Percentiles rank a stretch among this genome's conserved stretches.
Evolutionary conservation across 1,140 invertebrate genomes (phyloP).

Genomic region (Camponotus vicinus): DNA sequence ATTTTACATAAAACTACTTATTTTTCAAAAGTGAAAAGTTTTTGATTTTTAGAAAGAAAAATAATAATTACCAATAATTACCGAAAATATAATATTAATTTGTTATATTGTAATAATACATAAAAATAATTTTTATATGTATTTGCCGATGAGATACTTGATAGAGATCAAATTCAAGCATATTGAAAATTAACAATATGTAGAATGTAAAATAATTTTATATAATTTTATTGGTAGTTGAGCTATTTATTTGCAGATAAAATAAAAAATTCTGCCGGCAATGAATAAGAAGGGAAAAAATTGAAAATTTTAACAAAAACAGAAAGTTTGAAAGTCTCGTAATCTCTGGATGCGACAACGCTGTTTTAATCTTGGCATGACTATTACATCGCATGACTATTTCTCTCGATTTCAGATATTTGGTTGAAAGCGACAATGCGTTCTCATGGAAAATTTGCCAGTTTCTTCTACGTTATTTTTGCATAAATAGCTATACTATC

Average conservation of each 20-base stretch:
- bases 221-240: background rate
- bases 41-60: no score
- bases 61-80: background rate
- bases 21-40: background rate
- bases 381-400: slow-evolving; percentile 60
- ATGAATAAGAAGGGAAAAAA: background rate
- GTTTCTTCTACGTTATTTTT: slow-evolving; percentile 11
- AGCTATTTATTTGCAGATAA: background rate
- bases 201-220: background rate
- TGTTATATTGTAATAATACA: background rate
- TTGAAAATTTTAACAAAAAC: slow-evolving; percentile 68
- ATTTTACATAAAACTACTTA: background rate
- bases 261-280: background rate
- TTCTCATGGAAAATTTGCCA: slow-evolving; percentile 48
- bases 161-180: background rate
- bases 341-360: slow-evolving; percentile 11
- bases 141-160: background rate
- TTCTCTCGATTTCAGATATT: slow-evolving; percentile 47
- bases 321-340: slow-evolving; percentile 70
- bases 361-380: slow-evolving; percentile 76
- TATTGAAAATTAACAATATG: background rate
- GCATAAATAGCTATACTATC: slow-evolving; percentile 13
- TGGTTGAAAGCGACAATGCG: slow-evolving; percentile 1
- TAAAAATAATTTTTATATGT: background rate
- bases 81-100: background rate